Conservation (phyloP, 1,140 invertebrate genomes). For the Plectus sambesii region DNA sequence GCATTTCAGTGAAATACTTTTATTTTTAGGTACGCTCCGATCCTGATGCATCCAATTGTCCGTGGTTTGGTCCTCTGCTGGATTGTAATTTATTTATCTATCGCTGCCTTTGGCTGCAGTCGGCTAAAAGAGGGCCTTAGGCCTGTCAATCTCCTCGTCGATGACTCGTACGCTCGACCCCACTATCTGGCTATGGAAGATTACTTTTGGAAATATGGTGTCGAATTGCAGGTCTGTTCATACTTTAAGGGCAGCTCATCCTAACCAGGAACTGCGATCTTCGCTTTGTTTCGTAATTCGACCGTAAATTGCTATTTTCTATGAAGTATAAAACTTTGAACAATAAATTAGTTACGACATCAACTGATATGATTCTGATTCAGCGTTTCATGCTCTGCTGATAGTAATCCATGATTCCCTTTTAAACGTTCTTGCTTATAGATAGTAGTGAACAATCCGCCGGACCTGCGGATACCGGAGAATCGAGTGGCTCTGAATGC, state of each 20-base stretch:
- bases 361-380: too few species aligned
- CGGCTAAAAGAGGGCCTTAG: conserved; percentile 40
- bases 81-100: conserved; percentile 34
- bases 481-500: conserved; percentile 67
- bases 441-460: conserved; percentile 70
- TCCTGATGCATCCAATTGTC: conserved; percentile 41
- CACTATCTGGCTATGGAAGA: conserved; percentile 40
- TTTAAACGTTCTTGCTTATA: conserved; percentile 46
- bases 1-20: too few species aligned
- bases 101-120: conserved; percentile 40
- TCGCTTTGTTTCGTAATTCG: too few species aligned
- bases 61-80: conserved; percentile 30
- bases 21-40: conserved; percentile 38
- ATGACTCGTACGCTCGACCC: conserved; percentile 44
- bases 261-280: too few species aligned
- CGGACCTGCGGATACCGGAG: conserved; percentile 69
- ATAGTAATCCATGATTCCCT: too few species aligned
- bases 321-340: too few species aligned
- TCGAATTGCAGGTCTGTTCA: conserved; percentile 33
- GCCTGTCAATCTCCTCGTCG: conserved; percentile 40
- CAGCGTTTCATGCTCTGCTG: too few species aligned
- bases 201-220: conserved; percentile 46
- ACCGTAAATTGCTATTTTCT: too few species aligned
- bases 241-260: too few species aligned
- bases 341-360: too few species aligned